phyloP scores from a whole-genome alignment of 2,888 invertebrate genomes.

The Nemurella pictetii region DNA sequence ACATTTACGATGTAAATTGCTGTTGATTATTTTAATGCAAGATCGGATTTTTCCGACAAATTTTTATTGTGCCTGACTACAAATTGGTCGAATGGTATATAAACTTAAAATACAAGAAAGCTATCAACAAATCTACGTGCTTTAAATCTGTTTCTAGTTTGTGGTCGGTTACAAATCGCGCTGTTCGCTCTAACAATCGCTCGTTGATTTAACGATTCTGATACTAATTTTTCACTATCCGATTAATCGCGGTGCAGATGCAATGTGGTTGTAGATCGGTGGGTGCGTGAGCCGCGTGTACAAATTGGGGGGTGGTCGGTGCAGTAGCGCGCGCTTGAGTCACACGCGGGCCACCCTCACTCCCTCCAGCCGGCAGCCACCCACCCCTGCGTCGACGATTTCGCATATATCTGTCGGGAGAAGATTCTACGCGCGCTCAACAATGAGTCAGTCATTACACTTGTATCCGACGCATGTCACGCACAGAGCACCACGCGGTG shows the following conservation, averaged over 20 bases:
- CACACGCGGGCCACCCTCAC: background rate
- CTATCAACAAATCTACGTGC: background rate
- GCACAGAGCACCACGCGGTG: background rate
- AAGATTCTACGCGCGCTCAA: background rate
- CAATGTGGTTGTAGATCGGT: background rate
- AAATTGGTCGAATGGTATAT: background rate
- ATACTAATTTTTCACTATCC: background rate
- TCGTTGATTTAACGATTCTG: background rate
- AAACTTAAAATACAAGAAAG: background rate
- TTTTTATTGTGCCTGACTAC: background rate
- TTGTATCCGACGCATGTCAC: background rate
- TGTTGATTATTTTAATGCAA: background rate
- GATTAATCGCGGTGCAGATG: background rate
- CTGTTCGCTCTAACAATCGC: background rate
- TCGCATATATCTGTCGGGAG: too few species aligned
- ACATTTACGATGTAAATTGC: conserved; percentile 3
- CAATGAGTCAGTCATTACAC: background rate
- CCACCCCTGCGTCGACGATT: background rate
- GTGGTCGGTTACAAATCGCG: background rate
- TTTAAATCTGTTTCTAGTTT: background rate
- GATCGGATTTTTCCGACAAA: background rate
- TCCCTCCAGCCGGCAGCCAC: background rate
- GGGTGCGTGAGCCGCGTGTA: background rate
- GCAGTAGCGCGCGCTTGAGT: background rate
- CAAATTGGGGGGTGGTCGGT: background rate